Evolutionary conservation across 2,113 vertebrate genomes (phyloP).

Genomic region (Chinchilla lanigera): DNA sequence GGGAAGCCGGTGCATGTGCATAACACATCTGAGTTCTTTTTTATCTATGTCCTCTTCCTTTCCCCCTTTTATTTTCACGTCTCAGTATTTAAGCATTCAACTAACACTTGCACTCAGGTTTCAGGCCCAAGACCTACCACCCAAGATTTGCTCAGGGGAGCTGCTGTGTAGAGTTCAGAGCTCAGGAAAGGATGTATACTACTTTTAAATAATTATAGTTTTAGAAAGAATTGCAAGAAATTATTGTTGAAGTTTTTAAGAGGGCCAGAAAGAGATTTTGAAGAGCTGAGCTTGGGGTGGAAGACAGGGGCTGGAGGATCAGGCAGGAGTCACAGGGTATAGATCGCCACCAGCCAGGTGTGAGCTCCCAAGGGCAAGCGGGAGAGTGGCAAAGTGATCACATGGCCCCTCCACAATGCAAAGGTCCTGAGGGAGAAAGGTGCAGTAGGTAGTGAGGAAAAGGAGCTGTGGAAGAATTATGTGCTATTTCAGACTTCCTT

Average conservation of each 20-base stretch:
- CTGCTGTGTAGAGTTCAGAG: not conserved
- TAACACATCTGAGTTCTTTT: not conserved
- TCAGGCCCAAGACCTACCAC: not conserved
- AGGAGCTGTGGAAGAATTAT: rapidly evolving
- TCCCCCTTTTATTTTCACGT: not conserved
- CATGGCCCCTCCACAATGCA: rapidly evolving
- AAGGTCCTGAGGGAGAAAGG: not conserved
- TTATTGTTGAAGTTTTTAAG: not conserved
- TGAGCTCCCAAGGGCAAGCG: rapidly evolving
- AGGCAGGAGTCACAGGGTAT: too few species aligned
- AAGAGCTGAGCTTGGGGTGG: not conserved
- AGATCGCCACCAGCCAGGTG: not conserved
- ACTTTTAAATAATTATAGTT: not conserved
- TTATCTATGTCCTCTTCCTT: not conserved
- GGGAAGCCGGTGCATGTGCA: not conserved
- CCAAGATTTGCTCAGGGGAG: not conserved
- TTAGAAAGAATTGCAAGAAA: not conserved
- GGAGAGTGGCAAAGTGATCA: rapidly evolving
- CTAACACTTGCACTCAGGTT: not conserved
- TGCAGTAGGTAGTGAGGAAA: rapidly evolving
- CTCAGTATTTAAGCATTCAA: not conserved
- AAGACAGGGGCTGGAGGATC: not conserved
- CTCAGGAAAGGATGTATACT: not conserved
- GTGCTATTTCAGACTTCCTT: not conserved
- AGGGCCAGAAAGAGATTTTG: not conserved